Evolutionary conservation across 2,797 vertebrate genomes (phyloP).

Genomic region (Neosilurus mollespiculum): DNA sequence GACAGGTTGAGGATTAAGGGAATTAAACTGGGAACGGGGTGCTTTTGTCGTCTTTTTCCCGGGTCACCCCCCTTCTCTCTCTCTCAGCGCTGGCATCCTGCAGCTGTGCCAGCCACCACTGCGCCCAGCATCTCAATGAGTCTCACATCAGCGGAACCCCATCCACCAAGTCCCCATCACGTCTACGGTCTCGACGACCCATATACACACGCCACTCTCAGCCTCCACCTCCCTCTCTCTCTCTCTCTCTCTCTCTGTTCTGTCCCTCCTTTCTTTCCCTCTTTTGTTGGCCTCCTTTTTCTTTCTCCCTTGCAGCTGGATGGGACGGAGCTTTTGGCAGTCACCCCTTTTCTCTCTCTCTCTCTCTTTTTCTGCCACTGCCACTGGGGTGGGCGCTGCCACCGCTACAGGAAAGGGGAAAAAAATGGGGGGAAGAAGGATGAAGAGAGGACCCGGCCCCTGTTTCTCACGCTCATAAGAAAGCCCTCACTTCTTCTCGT

Average conservation of each 20-base stretch:
- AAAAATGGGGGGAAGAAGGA: constrained; percentile 55
- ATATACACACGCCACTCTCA: constrained; percentile 50
- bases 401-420: constrained; percentile 59
- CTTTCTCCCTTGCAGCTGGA: constrained; percentile 73
- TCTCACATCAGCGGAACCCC: constrained; percentile 67
- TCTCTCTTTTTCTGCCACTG: constrained; percentile 58
- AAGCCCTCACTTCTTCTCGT: constrained; percentile 82
- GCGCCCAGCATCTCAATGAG: constrained; percentile 84
- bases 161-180: constrained; percentile 17
- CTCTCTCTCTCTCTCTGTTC: constrained; percentile 51
- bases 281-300: constrained; percentile 59
- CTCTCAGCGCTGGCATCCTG: constrained; percentile 71
- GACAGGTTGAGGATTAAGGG: constrained; percentile 76
- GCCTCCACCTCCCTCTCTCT: constrained; percentile 42
- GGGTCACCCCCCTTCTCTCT: constrained; percentile 70
- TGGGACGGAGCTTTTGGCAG: constrained; percentile 69
- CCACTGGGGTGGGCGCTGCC: constrained; percentile 68
- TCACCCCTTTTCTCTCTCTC: constrained; percentile 60
- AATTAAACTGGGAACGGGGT: constrained; percentile 69
- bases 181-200: constrained; percentile 4
- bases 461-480: constrained; percentile 90
- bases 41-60: constrained; percentile 78
- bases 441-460: constrained; percentile 68
- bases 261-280: constrained; percentile 53
- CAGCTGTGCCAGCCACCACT: constrained; percentile 81